A percentile compares a stretch with the other conserved stretches of the same genome.
Evolutionary conservation across 2,888 invertebrate genomes (phyloP).

Genomic region (Leptopilina myrica): DNA sequence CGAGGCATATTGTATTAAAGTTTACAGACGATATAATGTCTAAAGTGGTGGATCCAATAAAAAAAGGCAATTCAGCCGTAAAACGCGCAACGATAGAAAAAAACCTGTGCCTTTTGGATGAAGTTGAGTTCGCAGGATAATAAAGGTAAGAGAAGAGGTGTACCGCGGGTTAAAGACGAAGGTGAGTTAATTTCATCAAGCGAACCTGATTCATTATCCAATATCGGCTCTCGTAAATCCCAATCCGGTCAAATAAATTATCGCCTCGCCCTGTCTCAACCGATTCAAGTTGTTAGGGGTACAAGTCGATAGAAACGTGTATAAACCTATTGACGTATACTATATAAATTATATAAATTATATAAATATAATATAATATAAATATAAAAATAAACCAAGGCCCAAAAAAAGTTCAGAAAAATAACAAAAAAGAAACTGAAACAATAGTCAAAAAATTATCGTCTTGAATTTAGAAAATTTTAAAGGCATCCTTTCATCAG

Average conservation of each 20-base stretch:
- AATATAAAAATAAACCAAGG: too few relatives aligned
- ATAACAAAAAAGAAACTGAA: too few relatives aligned
- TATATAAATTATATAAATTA: constrained; percentile 36
- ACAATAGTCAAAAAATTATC: too few relatives aligned
- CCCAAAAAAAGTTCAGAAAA: too few relatives aligned
- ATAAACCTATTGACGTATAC: constrained; percentile 10
- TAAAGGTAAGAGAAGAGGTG: constrained; percentile 59
- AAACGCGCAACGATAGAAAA: constrained; percentile 53
- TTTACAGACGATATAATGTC: constrained; percentile 27
- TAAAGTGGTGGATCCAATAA: constrained; percentile 54
- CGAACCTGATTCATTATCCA: constrained; percentile 76
- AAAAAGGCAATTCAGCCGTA: constrained; percentile 58
- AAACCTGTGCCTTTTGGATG: constrained; percentile 47
- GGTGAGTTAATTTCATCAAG: constrained; percentile 74
- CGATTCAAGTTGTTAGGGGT: constrained; percentile 31
- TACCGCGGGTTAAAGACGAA: constrained; percentile 54
- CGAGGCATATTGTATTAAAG: constrained; percentile 14
- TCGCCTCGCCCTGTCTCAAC: constrained; percentile 58
- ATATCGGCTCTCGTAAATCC: constrained; percentile 74
- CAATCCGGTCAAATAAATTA: constrained; percentile 71
- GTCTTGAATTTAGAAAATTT: too few relatives aligned
- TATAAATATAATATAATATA: too few relatives aligned
- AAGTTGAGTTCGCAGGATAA: constrained; percentile 51
- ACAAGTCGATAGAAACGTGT: constrained; percentile 5
- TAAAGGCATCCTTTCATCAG: too few relatives aligned